Conservation (phyloP, 2,113 vertebrate species). For the Cryptomyrus ogoouensis region DNA sequence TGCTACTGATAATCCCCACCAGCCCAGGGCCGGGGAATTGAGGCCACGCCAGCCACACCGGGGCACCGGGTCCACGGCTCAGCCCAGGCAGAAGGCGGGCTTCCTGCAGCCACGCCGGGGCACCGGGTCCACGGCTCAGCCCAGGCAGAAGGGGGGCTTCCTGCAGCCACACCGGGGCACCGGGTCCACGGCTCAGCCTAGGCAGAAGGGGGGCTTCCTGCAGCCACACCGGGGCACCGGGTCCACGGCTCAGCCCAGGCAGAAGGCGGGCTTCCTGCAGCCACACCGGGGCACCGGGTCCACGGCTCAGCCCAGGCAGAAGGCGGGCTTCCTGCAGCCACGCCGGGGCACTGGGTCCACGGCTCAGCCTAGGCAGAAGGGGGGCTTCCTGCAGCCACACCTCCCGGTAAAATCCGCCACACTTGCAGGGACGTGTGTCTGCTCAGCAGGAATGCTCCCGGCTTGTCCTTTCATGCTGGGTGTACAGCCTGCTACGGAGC, state of each 20-base stretch:
- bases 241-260: too few relatives aligned
- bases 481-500: neutral
- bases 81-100: too few relatives aligned
- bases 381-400: neutral
- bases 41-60: neutral
- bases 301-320: too few relatives aligned
- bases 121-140: too few relatives aligned
- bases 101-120: too few relatives aligned
- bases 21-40: neutral
- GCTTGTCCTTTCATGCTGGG: constrained; percentile 14
- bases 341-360: neutral
- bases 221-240: too few relatives aligned
- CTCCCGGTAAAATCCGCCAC: neutral
- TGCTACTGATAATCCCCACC: neutral
- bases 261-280: too few relatives aligned
- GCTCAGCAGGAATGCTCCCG: neutral
- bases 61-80: neutral
- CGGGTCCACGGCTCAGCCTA: too few relatives aligned
- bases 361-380: neutral
- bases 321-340: neutral
- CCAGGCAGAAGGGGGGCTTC: too few relatives aligned
- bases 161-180: too few relatives aligned
- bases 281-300: too few relatives aligned
- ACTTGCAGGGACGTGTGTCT: neutral
- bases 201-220: too few relatives aligned